Conservation (phyloP, 2,888 invertebrate species). For the Ochropleura leucogaster region DNA sequence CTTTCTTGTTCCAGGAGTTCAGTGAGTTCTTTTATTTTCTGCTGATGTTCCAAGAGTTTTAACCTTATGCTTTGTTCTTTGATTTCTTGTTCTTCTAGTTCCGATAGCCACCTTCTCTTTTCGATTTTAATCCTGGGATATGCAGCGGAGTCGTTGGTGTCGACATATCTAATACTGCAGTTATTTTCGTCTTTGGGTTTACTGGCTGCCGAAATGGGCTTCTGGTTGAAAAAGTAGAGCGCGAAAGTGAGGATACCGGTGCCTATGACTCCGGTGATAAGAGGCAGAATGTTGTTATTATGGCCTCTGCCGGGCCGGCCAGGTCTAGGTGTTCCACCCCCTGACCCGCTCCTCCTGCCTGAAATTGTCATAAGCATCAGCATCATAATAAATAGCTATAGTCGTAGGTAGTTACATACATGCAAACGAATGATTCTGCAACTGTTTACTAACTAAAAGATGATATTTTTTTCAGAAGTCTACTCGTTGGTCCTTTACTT, state of each 20-base stretch:
- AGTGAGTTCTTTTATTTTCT: constrained; percentile 21
- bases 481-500: not conserved
- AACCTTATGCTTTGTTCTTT: not conserved
- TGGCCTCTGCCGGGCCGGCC: not conserved
- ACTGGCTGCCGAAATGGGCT: not conserved
- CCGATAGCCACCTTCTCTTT: constrained; percentile 38
- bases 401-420: not conserved
- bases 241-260: constrained; percentile 47
- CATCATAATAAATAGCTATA: not conserved
- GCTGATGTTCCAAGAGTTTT: constrained; percentile 27
- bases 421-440: not conserved
- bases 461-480: not conserved
- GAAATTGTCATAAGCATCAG: constrained; percentile 38
- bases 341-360: constrained; percentile 27
- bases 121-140: constrained; percentile 5
- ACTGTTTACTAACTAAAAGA: not conserved
- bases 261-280: constrained; percentile 50
- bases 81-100: constrained; percentile 22
- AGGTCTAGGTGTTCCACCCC: constrained; percentile 32
- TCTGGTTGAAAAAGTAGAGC: constrained; percentile 32
- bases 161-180: too few relatives aligned
- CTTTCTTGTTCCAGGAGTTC: not conserved
- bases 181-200: too few relatives aligned
- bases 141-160: fast-evolving
- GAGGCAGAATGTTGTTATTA: constrained; percentile 26